Base-by-base conservation (phyloP, 2,888 invertebrate genomes). In the Enchytraeus crypticus region DNA sequence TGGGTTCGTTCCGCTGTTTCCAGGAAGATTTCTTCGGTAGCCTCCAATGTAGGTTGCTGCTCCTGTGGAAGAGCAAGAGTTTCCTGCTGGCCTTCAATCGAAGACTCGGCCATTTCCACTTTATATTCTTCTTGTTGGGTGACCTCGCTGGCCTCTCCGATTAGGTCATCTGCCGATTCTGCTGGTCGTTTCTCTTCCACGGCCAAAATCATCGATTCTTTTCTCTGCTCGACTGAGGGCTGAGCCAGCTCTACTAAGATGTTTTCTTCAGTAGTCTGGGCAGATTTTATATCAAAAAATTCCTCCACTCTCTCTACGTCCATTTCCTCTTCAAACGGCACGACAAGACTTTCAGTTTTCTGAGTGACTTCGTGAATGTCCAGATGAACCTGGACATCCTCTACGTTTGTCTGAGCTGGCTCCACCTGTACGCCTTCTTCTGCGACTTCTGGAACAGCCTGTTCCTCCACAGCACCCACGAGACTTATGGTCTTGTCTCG, bases 81-180 rank as follows among this genome's bases (percentile, higher is more conserved):
- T 34, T 63, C 63, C 32, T 43, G 26, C 34, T 59, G 33, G 2
- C n/a, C 34, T 18, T 38, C 34, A 8, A 61, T 58, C 26, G 45
- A 53, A 1, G 62, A 53, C 23, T 51, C 32, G 3, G 62, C 55
- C 2, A 64, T 21, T 29, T 64, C 64, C 26, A 64, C 61, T 34
- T 47, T 34, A 38, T 59, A 66, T 34, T 66, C 60, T 54, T 64
- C 60, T 30, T 66, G 45, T 23, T 61, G 61, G 8, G 60, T 62
- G 34, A 34, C 65, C 32, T 61, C 64, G 33, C 34, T 47, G 5
- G 34, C 29, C 33, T 65, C 61, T 23, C 32, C 55, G 18, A 51
- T 38, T 14, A 60, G 21, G 21, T 64, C 66, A 26, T 51, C 47
- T 29, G 65, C 51, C 26, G 64, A 8, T 47, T 69, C 66, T 21